A percentile compares a stretch with the other conserved stretches of the same genome.
These are phyloP conservation scores for Pogoniulus pusillus DNA, from an alignment of 2,797 vertebrate species.

Conservation along the genomic window DNA sequence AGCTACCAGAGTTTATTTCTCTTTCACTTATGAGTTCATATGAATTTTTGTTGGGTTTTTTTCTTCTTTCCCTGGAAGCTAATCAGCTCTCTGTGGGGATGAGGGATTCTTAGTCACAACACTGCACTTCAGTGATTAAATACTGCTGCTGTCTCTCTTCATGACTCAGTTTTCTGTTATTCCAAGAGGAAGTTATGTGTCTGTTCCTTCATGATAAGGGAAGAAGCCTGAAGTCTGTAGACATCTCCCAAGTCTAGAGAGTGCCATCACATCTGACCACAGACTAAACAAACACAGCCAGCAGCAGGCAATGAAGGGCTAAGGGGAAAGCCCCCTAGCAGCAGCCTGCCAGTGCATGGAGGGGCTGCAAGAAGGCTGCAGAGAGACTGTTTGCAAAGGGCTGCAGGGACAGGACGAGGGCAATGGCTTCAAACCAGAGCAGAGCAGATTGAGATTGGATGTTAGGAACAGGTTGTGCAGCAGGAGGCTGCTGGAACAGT, in stretches of 20 bases:
- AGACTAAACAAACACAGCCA: slow-evolving; percentile 35
- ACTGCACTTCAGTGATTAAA: slow-evolving; percentile 20
- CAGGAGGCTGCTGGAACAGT: no score
- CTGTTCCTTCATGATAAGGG: slow-evolving; percentile 3
- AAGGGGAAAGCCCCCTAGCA: not conserved
- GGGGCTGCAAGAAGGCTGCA: no score
- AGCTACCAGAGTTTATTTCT: slow-evolving; percentile 46
- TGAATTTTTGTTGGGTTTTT: not conserved
- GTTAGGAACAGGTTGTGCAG: no score
- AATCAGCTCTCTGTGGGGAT: slow-evolving; percentile 5
- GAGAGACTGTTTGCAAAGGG: no score
- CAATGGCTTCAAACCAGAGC: no score
- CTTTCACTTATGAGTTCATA: not conserved
- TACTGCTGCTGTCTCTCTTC: slow-evolving; percentile 11
- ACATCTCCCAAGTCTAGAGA: slow-evolving; percentile 10
- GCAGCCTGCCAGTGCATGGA: no score
- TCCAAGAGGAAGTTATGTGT: slow-evolving; percentile 34
- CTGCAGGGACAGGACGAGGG: no score
- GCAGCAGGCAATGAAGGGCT: not conserved
- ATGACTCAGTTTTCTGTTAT: slow-evolving; percentile 35
- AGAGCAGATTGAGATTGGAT: no score
- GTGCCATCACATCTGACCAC: not conserved
- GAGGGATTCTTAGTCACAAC: slow-evolving; percentile 33
- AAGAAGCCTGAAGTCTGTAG: slow-evolving; percentile 24
- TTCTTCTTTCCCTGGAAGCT: not conserved